Evolutionary conservation across 2,888 invertebrate genomes (phyloP).

Genomic region (Mythimna impura): DNA sequence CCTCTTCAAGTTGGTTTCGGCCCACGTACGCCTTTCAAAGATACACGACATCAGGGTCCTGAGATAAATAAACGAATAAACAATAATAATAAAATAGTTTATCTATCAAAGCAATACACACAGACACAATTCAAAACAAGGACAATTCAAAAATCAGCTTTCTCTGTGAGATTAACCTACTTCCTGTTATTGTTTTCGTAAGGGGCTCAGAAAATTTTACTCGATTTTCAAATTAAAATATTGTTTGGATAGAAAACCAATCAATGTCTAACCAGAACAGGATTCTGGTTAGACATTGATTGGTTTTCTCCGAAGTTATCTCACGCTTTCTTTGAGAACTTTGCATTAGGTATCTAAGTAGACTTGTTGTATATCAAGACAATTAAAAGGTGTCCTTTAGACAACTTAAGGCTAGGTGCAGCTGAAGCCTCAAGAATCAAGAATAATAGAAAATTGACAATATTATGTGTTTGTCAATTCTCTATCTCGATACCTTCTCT

Average conservation of each 20-base stretch:
- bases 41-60: too few species aligned
- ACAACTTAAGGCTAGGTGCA: not conserved
- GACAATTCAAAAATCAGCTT: not conserved
- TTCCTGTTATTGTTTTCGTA: not conserved
- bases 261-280: not conserved
- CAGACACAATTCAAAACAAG: too few species aligned
- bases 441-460: not conserved
- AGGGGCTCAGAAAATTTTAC: not conserved
- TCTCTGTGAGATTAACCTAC: not conserved
- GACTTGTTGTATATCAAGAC: not conserved
- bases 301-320: not conserved
- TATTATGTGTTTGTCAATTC: too few species aligned
- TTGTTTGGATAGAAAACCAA: conserved; percentile 3
- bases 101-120: too few species aligned
- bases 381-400: not conserved
- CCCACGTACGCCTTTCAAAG: too few species aligned
- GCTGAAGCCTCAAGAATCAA: not conserved
- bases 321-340: not conserved
- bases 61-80: too few species aligned
- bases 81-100: too few species aligned
- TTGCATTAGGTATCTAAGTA: not conserved
- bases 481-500: too few species aligned
- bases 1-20: too few species aligned
- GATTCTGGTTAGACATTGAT: too few species aligned
- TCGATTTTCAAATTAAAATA: conserved; percentile 19